phyloP scores from a whole-genome alignment of 1,140 invertebrate species.

The Hycleus cichorii region DNA sequence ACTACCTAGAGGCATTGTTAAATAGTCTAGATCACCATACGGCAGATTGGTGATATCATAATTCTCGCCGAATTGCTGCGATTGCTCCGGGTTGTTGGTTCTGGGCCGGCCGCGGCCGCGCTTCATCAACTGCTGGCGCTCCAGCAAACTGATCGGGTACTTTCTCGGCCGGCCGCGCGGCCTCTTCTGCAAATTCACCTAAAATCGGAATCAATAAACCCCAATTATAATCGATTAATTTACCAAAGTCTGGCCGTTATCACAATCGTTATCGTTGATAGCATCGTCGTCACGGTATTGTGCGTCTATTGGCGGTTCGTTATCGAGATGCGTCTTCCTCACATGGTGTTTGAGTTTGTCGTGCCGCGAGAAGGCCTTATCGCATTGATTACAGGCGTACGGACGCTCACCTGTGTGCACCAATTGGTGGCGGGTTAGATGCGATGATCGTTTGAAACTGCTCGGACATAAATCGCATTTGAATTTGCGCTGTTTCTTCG shows the following conservation, averaged over 20 bases:
- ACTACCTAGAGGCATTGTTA: constrained; percentile 37
- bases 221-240: neutral
- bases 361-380: constrained; percentile 57
- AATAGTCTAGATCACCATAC: constrained; percentile 49
- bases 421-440: constrained; percentile 65
- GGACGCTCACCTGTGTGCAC: constrained; percentile 54
- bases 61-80: constrained; percentile 34
- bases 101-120: constrained; percentile 2
- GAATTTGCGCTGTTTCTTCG: constrained; percentile 31
- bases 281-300: neutral
- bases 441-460: constrained; percentile 57
- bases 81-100: neutral
- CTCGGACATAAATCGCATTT: constrained; percentile 33
- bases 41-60: constrained; percentile 50
- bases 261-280: neutral
- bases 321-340: constrained; percentile 26
- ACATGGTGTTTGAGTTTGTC: constrained; percentile 52
- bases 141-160: neutral
- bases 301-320: neutral
- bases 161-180: constrained; percentile 1
- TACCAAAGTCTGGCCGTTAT: neutral
- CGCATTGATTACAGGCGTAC: constrained; percentile 50
- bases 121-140: neutral
- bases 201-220: neutral
- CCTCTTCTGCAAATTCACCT: constrained; percentile 1